phyloP scores from a whole-genome alignment of 2,113 vertebrate genomes.

The Camelus dromedarius region DNA sequence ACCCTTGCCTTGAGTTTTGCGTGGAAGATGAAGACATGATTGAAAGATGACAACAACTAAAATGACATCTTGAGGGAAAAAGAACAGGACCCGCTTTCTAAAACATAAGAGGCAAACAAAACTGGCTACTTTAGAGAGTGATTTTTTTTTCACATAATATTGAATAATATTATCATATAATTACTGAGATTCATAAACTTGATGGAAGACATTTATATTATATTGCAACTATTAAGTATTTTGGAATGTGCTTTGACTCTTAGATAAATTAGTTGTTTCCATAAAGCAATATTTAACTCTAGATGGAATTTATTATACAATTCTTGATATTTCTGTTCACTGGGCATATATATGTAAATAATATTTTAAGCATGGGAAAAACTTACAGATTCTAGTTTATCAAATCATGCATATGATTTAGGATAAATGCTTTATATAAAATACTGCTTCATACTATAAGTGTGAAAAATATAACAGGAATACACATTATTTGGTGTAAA shows the following conservation, averaged over 20 bases:
- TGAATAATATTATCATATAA: not conserved
- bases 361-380: not conserved
- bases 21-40: not conserved
- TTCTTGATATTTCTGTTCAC: not conserved
- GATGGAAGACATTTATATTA: not conserved
- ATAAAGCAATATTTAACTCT: not conserved
- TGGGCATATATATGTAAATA: not conserved
- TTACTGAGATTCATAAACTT: not conserved
- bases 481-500: not conserved
- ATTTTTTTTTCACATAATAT: not conserved
- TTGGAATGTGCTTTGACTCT: not conserved
- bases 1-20: not conserved
- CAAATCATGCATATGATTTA: not conserved
- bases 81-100: not conserved
- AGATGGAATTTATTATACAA: not conserved
- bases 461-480: not conserved
- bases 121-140: not conserved
- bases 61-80: not conserved
- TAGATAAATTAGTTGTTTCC: not conserved
- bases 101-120: not conserved
- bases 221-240: not conserved
- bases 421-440: not conserved
- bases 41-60: slow-evolving; percentile 49
- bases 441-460: not conserved
- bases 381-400: not conserved